phyloP scores from a whole-genome alignment of 2,113 vertebrate genomes.

The Hymenochirus boettgeri region DNA sequence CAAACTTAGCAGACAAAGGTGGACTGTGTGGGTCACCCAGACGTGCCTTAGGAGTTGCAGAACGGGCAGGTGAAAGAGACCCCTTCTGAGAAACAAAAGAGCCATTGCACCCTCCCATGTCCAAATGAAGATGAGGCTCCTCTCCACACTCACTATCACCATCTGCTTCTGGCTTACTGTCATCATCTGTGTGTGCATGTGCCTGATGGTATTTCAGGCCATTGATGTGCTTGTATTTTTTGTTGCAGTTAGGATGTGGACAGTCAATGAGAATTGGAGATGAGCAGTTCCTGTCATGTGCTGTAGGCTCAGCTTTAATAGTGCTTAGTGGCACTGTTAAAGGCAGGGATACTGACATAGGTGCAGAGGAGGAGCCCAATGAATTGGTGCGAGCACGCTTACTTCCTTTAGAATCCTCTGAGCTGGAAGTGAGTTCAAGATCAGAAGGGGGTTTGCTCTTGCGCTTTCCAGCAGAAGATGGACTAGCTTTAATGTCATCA shows the following conservation, averaged over 20 bases:
- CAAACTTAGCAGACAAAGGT: conserved; percentile 87
- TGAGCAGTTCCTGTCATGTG: conserved; percentile 84
- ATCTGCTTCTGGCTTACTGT: conserved; percentile 88
- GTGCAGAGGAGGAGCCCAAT: conserved; percentile 61
- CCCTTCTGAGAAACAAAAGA: conserved; percentile 82
- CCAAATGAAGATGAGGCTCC: conserved; percentile 79
- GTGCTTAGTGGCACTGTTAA: conserved; percentile 60
- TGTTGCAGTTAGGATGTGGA: conserved; percentile 97
- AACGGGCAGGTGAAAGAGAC: conserved; percentile 89
- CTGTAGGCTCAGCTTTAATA: conserved; percentile 76
- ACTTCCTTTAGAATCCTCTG: conserved; percentile 95
- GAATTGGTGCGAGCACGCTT: conserved; percentile 96
- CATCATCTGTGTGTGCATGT: conserved; percentile 90
- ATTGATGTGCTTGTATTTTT: conserved; percentile 99
- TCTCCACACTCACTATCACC: conserved; percentile 92
- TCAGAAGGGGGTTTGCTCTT: conserved; percentile 93
- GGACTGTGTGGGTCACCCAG: conserved; percentile 89
- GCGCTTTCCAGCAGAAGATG: conserved; percentile 85
- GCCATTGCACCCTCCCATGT: conserved; percentile 85
- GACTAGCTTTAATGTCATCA: conserved; percentile 93
- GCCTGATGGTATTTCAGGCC: conserved; percentile 98
- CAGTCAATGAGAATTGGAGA: conserved; percentile 97
- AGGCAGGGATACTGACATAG: conserved; percentile 47
- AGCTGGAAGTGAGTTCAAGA: conserved; percentile 98
- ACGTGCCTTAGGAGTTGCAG: conserved; percentile 89